These are phyloP conservation scores for Zapus hudsonius DNA, from an alignment of 2,113 vertebrate species.

Conservation along the genomic window DNA sequence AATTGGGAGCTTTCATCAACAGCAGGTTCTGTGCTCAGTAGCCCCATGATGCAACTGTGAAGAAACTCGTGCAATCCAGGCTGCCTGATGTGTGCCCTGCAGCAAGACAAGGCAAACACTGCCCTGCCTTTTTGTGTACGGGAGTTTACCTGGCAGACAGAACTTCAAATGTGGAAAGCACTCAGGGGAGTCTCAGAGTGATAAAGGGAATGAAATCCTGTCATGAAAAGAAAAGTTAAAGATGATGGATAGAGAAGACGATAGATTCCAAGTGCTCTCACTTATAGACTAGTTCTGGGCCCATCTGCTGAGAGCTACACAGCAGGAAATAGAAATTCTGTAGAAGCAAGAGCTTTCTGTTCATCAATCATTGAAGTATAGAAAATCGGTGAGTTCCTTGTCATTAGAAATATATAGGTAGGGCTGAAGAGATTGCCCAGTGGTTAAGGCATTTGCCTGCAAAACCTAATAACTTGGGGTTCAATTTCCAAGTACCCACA, in stretches of 20 bases:
- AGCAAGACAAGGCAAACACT: not conserved
- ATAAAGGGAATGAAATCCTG: not conserved
- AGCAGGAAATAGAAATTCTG: not conserved
- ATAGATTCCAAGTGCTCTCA: not conserved
- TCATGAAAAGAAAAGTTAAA: not conserved
- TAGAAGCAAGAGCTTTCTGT: not conserved
- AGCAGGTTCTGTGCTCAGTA: not conserved
- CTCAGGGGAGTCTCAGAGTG: not conserved
- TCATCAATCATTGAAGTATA: not conserved
- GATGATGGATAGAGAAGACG: not conserved
- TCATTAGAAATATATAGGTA: not conserved
- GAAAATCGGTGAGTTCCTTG: not conserved
- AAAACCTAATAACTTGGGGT: no score
- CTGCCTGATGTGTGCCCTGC: not conserved
- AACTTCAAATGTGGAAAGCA: not conserved
- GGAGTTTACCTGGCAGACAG: not conserved
- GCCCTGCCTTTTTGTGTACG: not conserved
- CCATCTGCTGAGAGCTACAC: not conserved
- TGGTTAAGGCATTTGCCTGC: no score
- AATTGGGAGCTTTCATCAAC: not conserved
- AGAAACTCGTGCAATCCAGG: not conserved
- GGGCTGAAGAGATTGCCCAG: no score
- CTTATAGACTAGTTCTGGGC: not conserved
- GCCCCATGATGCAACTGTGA: not conserved
- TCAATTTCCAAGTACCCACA: no score